Base-by-base conservation (phyloP, 64 coral and sea anemone genomes). In the Exaiptasia diaphana region DNA sequence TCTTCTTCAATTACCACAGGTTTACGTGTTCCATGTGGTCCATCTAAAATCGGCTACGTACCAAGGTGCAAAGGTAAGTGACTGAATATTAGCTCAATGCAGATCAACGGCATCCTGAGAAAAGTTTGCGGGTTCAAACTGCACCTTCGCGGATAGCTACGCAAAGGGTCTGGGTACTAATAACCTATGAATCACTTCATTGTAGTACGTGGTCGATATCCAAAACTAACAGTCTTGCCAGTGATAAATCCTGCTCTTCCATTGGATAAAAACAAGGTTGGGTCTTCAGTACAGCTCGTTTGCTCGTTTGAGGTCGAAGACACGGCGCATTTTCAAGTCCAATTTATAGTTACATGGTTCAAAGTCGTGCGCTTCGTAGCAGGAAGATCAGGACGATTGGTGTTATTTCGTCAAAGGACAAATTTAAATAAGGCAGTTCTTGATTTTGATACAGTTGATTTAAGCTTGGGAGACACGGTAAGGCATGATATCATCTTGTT, bases 281-380 rank as follows among this genome's bases (percentile, higher is more conserved):
- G 83, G 21, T 74, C 68, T 11, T 87, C 83, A 17, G 40, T 93
- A 50, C 74, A 64, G 5, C 50, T 93, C 7, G 73, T 33, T 4
- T 93, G 90, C 42, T 43, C 83, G 5, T 93, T 87, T 44, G 59
- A 45, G 13, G 39, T 73, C 1, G 38, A 21, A 1, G 84, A 82
- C 59, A 35, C 77, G 14, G 90, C 68, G n/a, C 77, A 81, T 15
- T 82, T 44, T 45, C 26, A 39, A 44, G 67, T 82, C 37, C 53
- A 68, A 1, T 93, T 73, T 38, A 68, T 38, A 22, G 78, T 93
- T 78, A 93, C 90, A 50, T 93, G 83, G 90, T 87, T 80, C 79
- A 93, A 88, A 24, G 35, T 27, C 37, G 60, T 87, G 83, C 78
- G 48, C 12, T 87, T 87, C 30, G 38, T 93, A 10, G 90, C 83